These are phyloP conservation scores for Alentia gelatinosa DNA, from an alignment of 2,888 invertebrate species.

Conservation along the genomic window DNA sequence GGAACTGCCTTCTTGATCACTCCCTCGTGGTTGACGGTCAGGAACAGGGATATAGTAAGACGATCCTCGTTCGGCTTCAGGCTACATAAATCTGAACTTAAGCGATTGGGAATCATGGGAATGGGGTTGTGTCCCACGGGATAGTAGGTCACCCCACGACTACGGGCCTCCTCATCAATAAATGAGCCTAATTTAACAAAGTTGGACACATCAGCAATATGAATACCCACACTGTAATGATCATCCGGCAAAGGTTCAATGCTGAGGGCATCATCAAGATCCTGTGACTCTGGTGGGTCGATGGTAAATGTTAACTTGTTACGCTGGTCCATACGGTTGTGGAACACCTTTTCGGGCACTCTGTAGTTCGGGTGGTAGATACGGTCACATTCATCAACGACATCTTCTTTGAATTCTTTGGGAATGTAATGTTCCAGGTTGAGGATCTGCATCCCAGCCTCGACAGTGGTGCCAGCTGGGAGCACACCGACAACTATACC, in stretches of 20 bases:
- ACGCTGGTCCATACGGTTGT: slow-evolving; percentile 80
- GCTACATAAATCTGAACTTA: slow-evolving; percentile 85
- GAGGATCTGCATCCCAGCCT: slow-evolving; percentile 69
- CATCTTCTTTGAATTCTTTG: slow-evolving; percentile 65
- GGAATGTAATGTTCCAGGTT: slow-evolving; percentile 71
- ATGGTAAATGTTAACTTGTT: slow-evolving; percentile 91
- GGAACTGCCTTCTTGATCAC: slow-evolving; percentile 77
- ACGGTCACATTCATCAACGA: slow-evolving; percentile 65
- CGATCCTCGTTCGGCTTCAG: slow-evolving; percentile 81
- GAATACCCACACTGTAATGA: slow-evolving; percentile 86
- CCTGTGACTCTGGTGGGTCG: slow-evolving; percentile 93
- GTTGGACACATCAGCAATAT: slow-evolving; percentile 95
- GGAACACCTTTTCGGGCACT: slow-evolving; percentile 73
- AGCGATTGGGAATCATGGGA: slow-evolving; percentile 94
- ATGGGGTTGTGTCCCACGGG: slow-evolving; percentile 83
- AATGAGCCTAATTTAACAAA: slow-evolving; percentile 89
- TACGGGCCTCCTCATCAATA: slow-evolving; percentile 85
- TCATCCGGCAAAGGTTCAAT: slow-evolving; percentile 87
- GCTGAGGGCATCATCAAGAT: slow-evolving; percentile 96
- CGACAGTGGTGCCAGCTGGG: slow-evolving; percentile 66
- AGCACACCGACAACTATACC: slow-evolving; percentile 75
- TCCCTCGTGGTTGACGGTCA: slow-evolving; percentile 89
- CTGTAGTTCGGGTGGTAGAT: slow-evolving; percentile 65
- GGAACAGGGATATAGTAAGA: slow-evolving; percentile 93
- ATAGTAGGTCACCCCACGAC: slow-evolving; percentile 86